phyloP scores from a whole-genome alignment of 2,797 vertebrate species.

The Hoplostethus mediterraneus region DNA sequence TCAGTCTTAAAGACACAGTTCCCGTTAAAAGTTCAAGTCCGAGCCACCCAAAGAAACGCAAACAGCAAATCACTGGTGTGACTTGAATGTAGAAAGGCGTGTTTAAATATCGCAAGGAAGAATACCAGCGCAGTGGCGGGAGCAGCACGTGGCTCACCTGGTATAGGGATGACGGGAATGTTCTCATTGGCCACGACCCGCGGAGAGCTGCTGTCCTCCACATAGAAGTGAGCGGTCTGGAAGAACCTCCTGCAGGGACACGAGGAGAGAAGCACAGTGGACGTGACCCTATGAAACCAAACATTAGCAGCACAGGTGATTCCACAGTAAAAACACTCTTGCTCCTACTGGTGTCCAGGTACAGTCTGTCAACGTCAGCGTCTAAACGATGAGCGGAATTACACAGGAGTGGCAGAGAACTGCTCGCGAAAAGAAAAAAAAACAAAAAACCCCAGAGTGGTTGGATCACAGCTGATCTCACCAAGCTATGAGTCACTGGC shows the following conservation, averaged over 20 bases:
- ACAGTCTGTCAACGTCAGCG: constrained; percentile 66
- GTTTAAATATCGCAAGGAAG: background rate
- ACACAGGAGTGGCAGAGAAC: constrained; percentile 50
- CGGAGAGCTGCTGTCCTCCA: constrained; percentile 97
- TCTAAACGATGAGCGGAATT: constrained; percentile 54
- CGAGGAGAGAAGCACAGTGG: constrained; percentile 59
- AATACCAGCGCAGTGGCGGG: background rate
- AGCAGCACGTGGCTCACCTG: constrained; percentile 85
- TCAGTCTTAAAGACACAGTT: background rate
- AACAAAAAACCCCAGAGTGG: constrained; percentile 64
- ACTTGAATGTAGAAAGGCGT: background rate
- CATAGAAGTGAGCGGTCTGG: constrained; percentile 98
- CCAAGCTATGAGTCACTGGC: constrained; percentile 45
- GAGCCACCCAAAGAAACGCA: background rate
- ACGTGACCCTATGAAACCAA: constrained; percentile 36
- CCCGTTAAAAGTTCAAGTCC: background rate
- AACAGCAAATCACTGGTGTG: background rate
- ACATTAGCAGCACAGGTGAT: constrained; percentile 49
- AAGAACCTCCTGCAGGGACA: constrained; percentile 94
- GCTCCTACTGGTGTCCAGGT: constrained; percentile 62
- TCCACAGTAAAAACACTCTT: constrained; percentile 46
- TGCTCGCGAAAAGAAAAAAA: constrained; percentile 78
- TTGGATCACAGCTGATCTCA: constrained; percentile 61
- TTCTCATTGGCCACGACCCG: constrained; percentile 97
- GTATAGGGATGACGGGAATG: constrained; percentile 95